phyloP scores from a whole-genome alignment of 2,888 invertebrate genomes.

The Aromia moschata region DNA sequence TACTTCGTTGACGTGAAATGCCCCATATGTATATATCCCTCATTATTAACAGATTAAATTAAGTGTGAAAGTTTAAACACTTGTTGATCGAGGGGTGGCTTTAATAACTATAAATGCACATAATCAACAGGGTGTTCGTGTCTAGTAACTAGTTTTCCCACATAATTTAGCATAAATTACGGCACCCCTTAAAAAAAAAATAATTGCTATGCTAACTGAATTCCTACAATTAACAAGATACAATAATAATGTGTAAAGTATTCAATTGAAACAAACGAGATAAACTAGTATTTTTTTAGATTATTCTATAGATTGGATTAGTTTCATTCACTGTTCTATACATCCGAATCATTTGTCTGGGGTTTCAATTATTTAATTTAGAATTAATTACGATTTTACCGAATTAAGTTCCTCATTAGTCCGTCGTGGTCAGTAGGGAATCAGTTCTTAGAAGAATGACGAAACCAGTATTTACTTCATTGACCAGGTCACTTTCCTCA shows the following conservation, averaged over 20 bases:
- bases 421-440: slow-evolving; percentile 6
- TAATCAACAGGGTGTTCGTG: slow-evolving; percentile 13
- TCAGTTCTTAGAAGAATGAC: slow-evolving; percentile 13
- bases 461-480: neutral
- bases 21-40: neutral
- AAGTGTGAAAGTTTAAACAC: neutral
- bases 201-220: neutral
- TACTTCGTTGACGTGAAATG: too few relatives aligned
- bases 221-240: slow-evolving; percentile 9
- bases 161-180: slow-evolving; percentile 21
- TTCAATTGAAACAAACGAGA: slow-evolving; percentile 18
- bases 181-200: neutral
- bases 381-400: slow-evolving; percentile 19
- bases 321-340: neutral
- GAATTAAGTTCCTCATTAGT: slow-evolving; percentile 13
- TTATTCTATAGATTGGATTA: neutral
- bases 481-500: neutral
- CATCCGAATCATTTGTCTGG: slow-evolving; percentile 6
- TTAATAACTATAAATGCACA: neutral
- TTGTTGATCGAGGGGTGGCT: neutral
- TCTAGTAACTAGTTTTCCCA: slow-evolving; percentile 10
- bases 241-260: slow-evolving; percentile 12
- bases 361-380: slow-evolving; percentile 16
- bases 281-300: slow-evolving; percentile 8
- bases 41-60: neutral